Percentiles rank a stretch among this genome's conserved stretches.
Evolutionary conservation across 2,797 vertebrate genomes (phyloP).

Genomic region (Hozukius guyotensis): DNA sequence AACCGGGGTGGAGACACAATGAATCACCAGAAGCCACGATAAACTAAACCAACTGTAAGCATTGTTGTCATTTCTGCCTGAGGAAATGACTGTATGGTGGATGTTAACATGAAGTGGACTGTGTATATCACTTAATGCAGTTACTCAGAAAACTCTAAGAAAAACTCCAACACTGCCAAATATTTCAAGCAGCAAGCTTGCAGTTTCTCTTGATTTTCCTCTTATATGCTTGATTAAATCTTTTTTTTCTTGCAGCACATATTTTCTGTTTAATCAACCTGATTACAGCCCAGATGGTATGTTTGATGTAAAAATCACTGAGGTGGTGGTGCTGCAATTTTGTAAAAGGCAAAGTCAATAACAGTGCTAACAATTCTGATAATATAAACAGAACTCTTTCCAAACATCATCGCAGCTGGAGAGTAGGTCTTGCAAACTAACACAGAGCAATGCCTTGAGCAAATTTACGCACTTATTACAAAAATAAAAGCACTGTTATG

Average conservation of each 20-base stretch:
- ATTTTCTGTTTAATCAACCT: background rate
- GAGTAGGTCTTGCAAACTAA: background rate
- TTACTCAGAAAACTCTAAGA: background rate
- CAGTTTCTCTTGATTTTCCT: background rate
- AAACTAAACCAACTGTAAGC: background rate
- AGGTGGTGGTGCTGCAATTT: background rate
- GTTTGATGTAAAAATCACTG: background rate
- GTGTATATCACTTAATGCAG: background rate
- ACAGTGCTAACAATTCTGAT: background rate
- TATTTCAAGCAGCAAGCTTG: background rate
- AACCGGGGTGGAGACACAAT: background rate
- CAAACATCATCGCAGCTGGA: background rate
- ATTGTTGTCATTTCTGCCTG: background rate
- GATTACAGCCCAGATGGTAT: background rate
- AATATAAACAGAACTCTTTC: background rate
- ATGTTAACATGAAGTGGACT: background rate
- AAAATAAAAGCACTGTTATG: constrained; percentile 8
- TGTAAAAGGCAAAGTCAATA: background rate
- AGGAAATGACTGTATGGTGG: background rate
- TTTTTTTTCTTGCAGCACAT: background rate
- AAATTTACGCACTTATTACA: background rate
- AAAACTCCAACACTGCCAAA: background rate
- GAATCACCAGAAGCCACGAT: background rate
- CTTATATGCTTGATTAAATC: background rate
- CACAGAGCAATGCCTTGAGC: background rate